Conservation (phyloP, 2,888 invertebrate genomes). For the Congeria kusceri region DNA sequence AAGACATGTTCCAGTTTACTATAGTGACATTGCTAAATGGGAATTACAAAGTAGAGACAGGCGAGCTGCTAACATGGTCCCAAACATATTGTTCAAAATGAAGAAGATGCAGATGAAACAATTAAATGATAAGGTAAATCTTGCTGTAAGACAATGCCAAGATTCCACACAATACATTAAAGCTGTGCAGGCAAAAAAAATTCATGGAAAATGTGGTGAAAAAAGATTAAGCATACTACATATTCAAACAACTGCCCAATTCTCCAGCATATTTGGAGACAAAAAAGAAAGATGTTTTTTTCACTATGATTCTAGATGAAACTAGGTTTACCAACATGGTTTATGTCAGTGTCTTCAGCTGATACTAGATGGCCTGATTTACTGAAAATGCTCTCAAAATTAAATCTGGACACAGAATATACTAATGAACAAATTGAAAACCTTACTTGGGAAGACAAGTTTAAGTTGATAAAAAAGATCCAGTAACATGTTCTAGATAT, state of each 20-base stretch:
- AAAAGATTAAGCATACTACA: conserved; percentile 80
- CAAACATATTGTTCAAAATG: conserved; percentile 48
- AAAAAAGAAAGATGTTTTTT: conserved; percentile 45
- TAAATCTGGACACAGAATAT: conserved; percentile 24
- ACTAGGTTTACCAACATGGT: conserved; percentile 60
- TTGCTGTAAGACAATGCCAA: conserved; percentile 22
- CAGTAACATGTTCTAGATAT: conserved; percentile 49
- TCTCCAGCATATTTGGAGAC: conserved; percentile 59
- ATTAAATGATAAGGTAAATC: conserved; percentile 6
- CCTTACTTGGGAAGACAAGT: conserved; percentile 36
- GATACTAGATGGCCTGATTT: conserved; percentile 55
- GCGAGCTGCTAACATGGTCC: conserved; percentile 43
- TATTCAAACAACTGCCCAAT: conserved; percentile 52
- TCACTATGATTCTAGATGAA: conserved; percentile 61
- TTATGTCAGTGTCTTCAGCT: conserved; percentile 51
- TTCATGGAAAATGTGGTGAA: conserved; percentile 63
- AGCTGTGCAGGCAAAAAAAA: conserved; percentile 32
- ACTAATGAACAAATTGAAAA: conserved; percentile 29
- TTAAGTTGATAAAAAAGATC: conserved; percentile 40
- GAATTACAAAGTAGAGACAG: conserved; percentile 43
- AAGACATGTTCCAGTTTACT: conserved; percentile 40
- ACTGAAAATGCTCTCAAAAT: conserved; percentile 36
- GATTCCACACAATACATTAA: too few species aligned
- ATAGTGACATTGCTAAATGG: conserved; percentile 55
- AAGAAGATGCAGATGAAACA: conserved; percentile 19